Conservation (phyloP, 2,888 invertebrate species). For the Spilosoma lubricipeda region DNA sequence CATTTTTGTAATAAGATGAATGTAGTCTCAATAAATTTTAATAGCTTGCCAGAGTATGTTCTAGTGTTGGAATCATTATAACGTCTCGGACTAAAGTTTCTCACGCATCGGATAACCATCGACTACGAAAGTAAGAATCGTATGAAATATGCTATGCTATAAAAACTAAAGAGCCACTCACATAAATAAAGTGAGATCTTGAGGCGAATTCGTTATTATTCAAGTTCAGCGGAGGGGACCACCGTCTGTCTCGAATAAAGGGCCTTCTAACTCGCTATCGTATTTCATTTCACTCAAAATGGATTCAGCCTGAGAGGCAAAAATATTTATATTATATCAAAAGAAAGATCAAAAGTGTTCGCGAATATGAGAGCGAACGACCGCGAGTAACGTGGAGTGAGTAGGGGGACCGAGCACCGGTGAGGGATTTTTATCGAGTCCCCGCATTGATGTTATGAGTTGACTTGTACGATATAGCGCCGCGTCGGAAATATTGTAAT, state of each 20-base stretch:
- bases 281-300: conserved; percentile 75
- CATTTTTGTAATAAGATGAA: conserved; percentile 17
- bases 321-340: conserved; percentile 79
- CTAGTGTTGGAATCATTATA: conserved; percentile 13
- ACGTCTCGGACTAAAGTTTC: conserved; percentile 25
- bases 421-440: conserved; percentile 71
- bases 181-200: conserved; percentile 60
- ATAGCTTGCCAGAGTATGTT: conserved; percentile 16
- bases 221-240: conserved; percentile 53
- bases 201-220: conserved; percentile 66
- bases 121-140: conserved; percentile 40
- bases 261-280: conserved; percentile 52
- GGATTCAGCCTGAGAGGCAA: conserved; percentile 70
- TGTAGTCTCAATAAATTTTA: conserved; percentile 18
- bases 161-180: conserved; percentile 56
- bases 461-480: conserved; percentile 67
- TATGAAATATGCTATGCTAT: conserved; percentile 44
- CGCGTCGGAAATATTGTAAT: conserved; percentile 74
- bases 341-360: conserved; percentile 78
- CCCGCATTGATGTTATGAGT: conserved; percentile 67
- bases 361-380: conserved; percentile 55
- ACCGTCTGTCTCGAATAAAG: conserved; percentile 53
- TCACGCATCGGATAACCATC: conserved; percentile 43
- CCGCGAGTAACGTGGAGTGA: conserved; percentile 57
- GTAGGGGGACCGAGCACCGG: conserved; percentile 58